Conservation (phyloP, 2,113 vertebrate genomes). For the Dicaeum eximium region DNA sequence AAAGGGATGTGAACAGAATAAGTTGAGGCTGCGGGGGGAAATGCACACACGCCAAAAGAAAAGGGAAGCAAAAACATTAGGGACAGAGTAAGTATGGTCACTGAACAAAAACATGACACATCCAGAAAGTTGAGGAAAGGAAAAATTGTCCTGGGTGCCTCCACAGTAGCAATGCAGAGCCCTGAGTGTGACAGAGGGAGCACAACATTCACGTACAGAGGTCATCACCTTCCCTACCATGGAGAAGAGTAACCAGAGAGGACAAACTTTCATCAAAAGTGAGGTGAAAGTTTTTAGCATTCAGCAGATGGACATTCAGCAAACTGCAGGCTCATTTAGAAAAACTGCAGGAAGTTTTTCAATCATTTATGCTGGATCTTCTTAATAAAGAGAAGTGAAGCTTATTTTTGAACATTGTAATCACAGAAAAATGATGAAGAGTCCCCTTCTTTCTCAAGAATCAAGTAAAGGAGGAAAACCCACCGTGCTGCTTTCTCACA, state of each 20-base stretch:
- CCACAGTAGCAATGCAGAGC: not conserved
- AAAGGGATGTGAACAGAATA: not conserved
- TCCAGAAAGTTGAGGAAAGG: not conserved
- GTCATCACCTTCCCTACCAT: not conserved
- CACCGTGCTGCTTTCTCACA: fast-evolving
- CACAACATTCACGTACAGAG: fast-evolving
- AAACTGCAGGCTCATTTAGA: not conserved
- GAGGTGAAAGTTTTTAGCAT: not conserved
- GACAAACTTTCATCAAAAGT: fast-evolving
- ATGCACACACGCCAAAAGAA: not conserved
- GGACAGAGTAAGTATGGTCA: not conserved
- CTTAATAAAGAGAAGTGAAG: not conserved
- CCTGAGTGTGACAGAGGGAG: not conserved
- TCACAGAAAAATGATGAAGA: not conserved
- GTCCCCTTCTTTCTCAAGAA: not conserved
- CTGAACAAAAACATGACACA: not conserved
- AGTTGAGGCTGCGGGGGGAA: not conserved
- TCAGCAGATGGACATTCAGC: not conserved
- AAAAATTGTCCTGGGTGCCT: not conserved
- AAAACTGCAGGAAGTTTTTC: not conserved
- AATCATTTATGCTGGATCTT: not conserved
- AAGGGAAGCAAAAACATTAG: not conserved
- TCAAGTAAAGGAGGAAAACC: not conserved
- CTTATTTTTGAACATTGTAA: not conserved
- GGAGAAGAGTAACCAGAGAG: not conserved